phyloP scores from a whole-genome alignment of 2,888 invertebrate genomes.

The Agrotis puta region DNA sequence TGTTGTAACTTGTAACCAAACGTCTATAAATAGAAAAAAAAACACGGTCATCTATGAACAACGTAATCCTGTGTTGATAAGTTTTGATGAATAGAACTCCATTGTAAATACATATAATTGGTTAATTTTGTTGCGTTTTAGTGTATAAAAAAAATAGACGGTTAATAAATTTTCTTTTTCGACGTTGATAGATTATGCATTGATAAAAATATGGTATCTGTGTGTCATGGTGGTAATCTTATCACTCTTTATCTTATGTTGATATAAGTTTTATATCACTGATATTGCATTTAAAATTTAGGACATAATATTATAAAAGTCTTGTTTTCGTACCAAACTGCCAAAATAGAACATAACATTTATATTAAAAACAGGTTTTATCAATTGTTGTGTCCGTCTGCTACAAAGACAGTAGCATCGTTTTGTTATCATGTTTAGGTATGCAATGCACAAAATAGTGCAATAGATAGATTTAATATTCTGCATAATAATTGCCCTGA shows the following conservation, averaged over 20 bases:
- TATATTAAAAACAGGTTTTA: conserved; percentile 8
- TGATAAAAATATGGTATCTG: conserved; percentile 37
- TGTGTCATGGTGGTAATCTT: conserved; percentile 54
- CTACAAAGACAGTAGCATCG: neutral
- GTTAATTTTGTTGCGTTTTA: too few species aligned
- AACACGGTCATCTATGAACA: conserved; percentile 38
- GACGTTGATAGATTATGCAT: conserved; percentile 50
- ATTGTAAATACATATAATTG: neutral
- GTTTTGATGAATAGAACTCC: conserved; percentile 2
- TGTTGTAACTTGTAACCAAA: conserved; percentile 21
- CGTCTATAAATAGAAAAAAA: conserved; percentile 43
- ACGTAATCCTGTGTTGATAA: conserved; percentile 20
- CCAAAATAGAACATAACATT: conserved; percentile 16
- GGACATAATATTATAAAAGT: conserved; percentile 22
- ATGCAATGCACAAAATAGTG: neutral
- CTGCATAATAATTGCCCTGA: neutral
- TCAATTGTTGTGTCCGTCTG: neutral
- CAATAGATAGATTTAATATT: conserved; percentile 8
- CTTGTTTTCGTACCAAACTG: conserved; percentile 16
- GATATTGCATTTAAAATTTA: conserved; percentile 34
- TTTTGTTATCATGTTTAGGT: conserved; percentile 9
- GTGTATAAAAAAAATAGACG: neutral
- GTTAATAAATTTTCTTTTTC: conserved; percentile 11
- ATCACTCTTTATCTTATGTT: conserved; percentile 32
- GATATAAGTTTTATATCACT: conserved; percentile 35